Percentiles rank a stretch among this genome's conserved stretches.
These are phyloP conservation scores for Chrysochloris asiatica DNA, from an alignment of 2,113 vertebrate genomes.

Conservation along the genomic window DNA sequence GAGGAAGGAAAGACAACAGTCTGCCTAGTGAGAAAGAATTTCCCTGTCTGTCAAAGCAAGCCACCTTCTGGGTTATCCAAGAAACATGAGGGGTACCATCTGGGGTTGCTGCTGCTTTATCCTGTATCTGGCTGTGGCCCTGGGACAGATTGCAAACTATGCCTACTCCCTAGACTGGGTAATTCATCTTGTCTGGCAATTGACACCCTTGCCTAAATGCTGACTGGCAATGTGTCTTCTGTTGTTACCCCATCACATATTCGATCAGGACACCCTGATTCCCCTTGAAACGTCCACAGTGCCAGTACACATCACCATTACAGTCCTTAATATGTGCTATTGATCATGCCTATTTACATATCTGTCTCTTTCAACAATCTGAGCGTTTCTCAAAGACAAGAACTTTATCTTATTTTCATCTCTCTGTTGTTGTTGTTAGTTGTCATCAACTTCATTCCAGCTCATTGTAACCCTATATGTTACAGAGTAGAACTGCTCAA, in stretches of 20 bases:
- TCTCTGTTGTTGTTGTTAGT: neutral
- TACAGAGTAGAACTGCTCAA: neutral
- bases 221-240: slow-evolving; percentile 45
- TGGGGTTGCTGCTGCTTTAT: slow-evolving; percentile 73
- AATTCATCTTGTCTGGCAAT: slow-evolving; percentile 57
- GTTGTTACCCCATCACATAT: slow-evolving; percentile 15
- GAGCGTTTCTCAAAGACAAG: slow-evolving; percentile 9
- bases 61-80: slow-evolving; percentile 69
- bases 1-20: slow-evolving; percentile 67
- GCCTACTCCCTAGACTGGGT: slow-evolving; percentile 49
- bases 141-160: slow-evolving; percentile 66
- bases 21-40: slow-evolving; percentile 73
- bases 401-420: slow-evolving; percentile 28
- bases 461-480: neutral
- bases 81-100: slow-evolving; percentile 73
- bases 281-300: slow-evolving; percentile 5
- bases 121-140: slow-evolving; percentile 60
- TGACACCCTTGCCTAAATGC: slow-evolving; percentile 24
- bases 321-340: neutral
- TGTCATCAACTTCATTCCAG: neutral
- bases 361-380: too few relatives aligned
- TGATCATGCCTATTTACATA: neutral
- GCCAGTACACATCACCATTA: neutral
- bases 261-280: slow-evolving; percentile 16
- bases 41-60: slow-evolving; percentile 69